Conservation (phyloP, 2,797 vertebrate genomes). For the Peromyscus attwateri region DNA sequence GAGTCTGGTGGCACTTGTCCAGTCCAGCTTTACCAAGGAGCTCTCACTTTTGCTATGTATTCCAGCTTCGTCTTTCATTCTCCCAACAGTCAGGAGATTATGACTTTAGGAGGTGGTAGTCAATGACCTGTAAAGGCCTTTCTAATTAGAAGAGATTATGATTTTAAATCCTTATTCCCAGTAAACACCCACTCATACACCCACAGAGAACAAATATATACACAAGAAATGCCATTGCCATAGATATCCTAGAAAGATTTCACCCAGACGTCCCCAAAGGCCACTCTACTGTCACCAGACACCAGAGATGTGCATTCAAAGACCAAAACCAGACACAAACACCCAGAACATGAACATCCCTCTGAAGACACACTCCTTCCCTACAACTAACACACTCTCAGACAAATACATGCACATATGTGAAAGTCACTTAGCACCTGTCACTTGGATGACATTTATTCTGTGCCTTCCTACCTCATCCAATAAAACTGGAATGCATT, state of each 20-base stretch:
- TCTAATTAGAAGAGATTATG: conserved; percentile 65
- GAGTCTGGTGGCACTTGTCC: neutral
- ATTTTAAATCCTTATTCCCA: conserved; percentile 51
- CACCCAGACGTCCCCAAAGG: neutral
- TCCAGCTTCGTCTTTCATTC: conserved; percentile 28
- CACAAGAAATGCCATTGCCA: neutral
- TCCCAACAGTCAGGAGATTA: conserved; percentile 44
- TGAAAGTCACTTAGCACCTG: conserved; percentile 39
- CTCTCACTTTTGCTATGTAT: conserved; percentile 23
- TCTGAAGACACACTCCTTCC: neutral
- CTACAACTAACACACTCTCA: neutral
- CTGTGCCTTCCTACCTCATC: conserved; percentile 50
- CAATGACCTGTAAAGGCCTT: conserved; percentile 51
- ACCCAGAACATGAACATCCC: neutral
- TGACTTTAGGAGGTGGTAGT: conserved; percentile 15
- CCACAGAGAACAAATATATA: conserved; percentile 34
- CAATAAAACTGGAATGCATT: conserved; percentile 64
- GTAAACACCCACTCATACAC: neutral
- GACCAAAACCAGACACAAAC: neutral
- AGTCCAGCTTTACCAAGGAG: neutral
- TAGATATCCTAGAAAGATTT: neutral
- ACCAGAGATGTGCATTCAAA: neutral
- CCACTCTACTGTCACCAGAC: neutral
- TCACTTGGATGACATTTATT: conserved; percentile 71
- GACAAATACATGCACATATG: neutral